Evolutionary conservation across 1,140 invertebrate species (phyloP).

Genomic region (Delia radicum): DNA sequence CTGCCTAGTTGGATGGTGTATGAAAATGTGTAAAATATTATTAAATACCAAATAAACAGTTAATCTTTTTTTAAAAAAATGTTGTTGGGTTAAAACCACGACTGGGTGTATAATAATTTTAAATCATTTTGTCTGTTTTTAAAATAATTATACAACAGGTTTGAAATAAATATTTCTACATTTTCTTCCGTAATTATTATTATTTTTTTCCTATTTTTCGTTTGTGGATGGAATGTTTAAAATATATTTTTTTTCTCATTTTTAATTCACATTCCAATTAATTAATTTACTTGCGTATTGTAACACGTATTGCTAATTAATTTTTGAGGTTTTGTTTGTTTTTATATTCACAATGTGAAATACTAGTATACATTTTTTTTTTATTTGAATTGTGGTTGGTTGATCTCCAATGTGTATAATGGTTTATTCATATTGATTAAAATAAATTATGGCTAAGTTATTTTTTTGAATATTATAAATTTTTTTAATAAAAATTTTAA

Average conservation of each 20-base stretch:
- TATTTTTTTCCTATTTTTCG: not conserved
- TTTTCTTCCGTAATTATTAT: not conserved
- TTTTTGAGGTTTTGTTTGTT: constrained; percentile 22
- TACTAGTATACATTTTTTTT: not conserved
- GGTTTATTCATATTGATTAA: not conserved
- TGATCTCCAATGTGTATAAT: not conserved
- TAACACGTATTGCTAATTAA: constrained; percentile 24
- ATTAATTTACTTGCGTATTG: constrained; percentile 24
- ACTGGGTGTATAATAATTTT: not conserved
- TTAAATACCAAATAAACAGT: no score
- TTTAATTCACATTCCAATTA: constrained; percentile 18
- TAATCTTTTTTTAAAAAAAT: no score
- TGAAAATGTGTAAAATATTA: no score
- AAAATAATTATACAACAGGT: not conserved
- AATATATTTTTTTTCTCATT: not conserved
- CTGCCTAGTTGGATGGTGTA: no score
- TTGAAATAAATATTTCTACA: not conserved
- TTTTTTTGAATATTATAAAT: not conserved
- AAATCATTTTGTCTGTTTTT: not conserved
- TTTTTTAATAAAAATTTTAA: not conserved
- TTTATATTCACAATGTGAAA: constrained; percentile 11
- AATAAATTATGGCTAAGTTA: not conserved
- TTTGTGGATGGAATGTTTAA: not conserved
- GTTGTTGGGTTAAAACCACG: not conserved
- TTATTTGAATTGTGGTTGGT: not conserved